Base-by-base conservation (phyloP, 2,113 vertebrate species). In the Vulpes vulpes region DNA sequence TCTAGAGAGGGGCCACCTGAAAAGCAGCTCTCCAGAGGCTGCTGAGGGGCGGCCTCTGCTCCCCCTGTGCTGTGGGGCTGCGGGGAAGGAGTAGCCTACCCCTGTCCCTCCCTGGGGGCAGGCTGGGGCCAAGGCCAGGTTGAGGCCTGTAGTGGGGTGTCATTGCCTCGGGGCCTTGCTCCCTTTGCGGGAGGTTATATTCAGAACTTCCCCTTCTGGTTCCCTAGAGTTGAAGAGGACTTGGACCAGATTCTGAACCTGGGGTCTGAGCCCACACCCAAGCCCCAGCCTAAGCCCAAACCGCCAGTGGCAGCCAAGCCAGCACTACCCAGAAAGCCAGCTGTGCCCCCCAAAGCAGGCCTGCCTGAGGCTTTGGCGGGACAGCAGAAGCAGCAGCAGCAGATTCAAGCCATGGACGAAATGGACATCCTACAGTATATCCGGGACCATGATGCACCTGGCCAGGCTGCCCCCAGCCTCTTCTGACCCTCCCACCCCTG, bases 341-440 rank as follows among this genome's bases (percentile, higher is more conserved):
- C 89, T 7, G 30, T 91, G 25, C 59, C 85, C 30, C 80, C 74
- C 4, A 32, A 53, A 57, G 53, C n/a, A 1, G 94, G 97, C 78
- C 94, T 81, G 0, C 51, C 96, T 0, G 97, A 98, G 94, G 96
- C 69, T 1, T 3, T 0, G 11, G 43, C n/a, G 0, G 32, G 12
- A 14, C 96, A 23, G 22, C 62, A 4, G 76, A 65, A 83, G 55
- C 93, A 62, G 43, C 96, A 76, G 64, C 93, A 65, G 69, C 98
- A 89, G 85, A 97, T 98, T 79, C 98, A 99, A 94, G 92, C 92
- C 3, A 99, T 99, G 99, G 98, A 98, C 6, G 99, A 99, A 97
- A 97, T 99, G 92, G 99, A 99, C 92, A 99, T 99, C 97, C 97
- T 99, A 30, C 98, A 98, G 91, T 99, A 99, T 73, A 99, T 99